These are phyloP conservation scores for Bubalus kerabau DNA, from an alignment of 2,113 vertebrate species.

Conservation along the genomic window DNA sequence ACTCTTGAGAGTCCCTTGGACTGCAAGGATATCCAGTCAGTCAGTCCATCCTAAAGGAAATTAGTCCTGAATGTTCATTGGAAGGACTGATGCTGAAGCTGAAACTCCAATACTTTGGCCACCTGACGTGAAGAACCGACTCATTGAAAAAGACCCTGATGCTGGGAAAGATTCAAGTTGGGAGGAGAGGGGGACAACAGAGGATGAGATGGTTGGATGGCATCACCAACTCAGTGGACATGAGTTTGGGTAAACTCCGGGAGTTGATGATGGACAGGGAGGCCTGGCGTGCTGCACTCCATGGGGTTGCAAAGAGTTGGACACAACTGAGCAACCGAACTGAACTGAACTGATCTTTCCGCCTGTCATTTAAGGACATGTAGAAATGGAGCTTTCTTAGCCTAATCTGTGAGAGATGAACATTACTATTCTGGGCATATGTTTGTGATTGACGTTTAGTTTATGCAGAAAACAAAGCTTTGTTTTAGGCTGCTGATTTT, in stretches of 20 bases:
- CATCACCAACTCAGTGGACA: not conserved
- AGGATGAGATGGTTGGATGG: not conserved
- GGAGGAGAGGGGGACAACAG: not conserved
- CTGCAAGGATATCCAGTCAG: not conserved
- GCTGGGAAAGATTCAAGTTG: not conserved
- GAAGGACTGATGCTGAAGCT: not conserved
- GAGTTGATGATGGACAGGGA: not conserved
- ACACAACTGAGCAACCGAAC: not conserved
- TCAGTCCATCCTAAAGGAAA: not conserved
- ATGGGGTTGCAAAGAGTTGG: not conserved
- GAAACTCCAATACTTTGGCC: not conserved
- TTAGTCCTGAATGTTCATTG: not conserved
- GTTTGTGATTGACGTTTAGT: not conserved
- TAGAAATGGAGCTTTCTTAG: not conserved
- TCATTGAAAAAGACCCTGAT: not conserved
- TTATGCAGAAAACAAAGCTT: not conserved
- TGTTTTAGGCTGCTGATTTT: not conserved
- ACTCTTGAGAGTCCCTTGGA: not conserved
- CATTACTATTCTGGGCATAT: not conserved
- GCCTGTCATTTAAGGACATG: not conserved
- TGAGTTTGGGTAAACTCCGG: not conserved
- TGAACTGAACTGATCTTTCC: not conserved
- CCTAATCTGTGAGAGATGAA: not conserved
- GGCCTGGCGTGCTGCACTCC: not conserved
- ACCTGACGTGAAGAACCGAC: not conserved